These are phyloP conservation scores for Junonia oenone DNA, from an alignment of 2,888 invertebrate species.

Conservation along the genomic window DNA sequence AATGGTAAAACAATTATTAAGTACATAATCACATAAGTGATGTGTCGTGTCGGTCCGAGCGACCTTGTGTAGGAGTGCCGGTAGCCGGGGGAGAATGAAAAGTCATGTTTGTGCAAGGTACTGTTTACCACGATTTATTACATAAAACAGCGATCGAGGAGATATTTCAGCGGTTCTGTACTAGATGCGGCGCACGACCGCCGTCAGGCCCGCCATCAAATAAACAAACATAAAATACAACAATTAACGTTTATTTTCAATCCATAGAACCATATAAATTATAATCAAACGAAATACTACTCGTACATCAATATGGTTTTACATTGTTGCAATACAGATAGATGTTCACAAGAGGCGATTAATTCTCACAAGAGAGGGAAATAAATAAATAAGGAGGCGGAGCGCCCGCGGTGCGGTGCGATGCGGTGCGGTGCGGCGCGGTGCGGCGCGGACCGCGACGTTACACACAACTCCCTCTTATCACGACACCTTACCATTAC, in stretches of 20 bases:
- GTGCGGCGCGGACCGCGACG: slow-evolving; percentile 42
- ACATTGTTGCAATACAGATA: slow-evolving; percentile 51
- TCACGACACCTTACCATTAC: slow-evolving; percentile 6
- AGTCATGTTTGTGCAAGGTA: slow-evolving; percentile 59
- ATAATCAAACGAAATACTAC: slow-evolving; percentile 71
- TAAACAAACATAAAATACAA: slow-evolving; percentile 66
- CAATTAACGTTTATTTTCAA: slow-evolving; percentile 77
- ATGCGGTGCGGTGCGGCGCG: slow-evolving; percentile 42
- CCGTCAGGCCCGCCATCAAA: slow-evolving; percentile 38
- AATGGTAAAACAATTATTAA: too few species aligned
- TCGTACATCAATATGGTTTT: slow-evolving; percentile 67
- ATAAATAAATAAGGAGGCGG: slow-evolving; percentile 43
- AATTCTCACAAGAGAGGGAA: slow-evolving; percentile 13
- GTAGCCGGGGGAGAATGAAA: slow-evolving; percentile 43
- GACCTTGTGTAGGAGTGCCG: neutral
- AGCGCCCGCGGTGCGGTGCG: slow-evolving; percentile 57
- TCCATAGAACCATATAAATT: slow-evolving; percentile 77
- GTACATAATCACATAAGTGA: too few species aligned
- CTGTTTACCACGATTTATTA: slow-evolving; percentile 61
- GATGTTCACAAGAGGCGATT: slow-evolving; percentile 31
- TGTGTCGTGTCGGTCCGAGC: neutral
- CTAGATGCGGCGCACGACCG: slow-evolving; percentile 24
- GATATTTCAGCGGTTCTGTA: slow-evolving; percentile 44
- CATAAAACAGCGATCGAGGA: slow-evolving; percentile 57
- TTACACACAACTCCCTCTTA: slow-evolving; percentile 14